Evolutionary conservation across 1,140 invertebrate species (phyloP).

Genomic region (Lethrus apterus): DNA sequence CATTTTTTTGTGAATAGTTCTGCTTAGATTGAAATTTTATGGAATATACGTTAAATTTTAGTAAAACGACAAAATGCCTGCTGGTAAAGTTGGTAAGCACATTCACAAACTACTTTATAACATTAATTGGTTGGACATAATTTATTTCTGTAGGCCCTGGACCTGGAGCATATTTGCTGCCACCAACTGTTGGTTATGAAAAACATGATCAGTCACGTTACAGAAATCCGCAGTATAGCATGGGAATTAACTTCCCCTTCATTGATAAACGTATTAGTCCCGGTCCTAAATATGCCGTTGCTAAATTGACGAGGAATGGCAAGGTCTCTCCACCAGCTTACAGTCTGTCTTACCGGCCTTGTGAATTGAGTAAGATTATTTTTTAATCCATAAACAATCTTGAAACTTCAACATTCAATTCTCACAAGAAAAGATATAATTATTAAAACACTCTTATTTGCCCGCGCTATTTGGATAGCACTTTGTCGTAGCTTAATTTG

Average conservation of each 20-base stretch:
- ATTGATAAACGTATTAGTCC: slow-evolving; percentile 36
- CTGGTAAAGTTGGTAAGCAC: too few relatives aligned
- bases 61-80: too few relatives aligned
- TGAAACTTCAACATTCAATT: too few relatives aligned
- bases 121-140: too few relatives aligned
- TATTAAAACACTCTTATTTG: too few relatives aligned
- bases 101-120: too few relatives aligned
- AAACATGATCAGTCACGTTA: slow-evolving; percentile 50
- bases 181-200: slow-evolving; percentile 49
- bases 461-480: too few relatives aligned
- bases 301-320: slow-evolving; percentile 41
- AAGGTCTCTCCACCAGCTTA: slow-evolving; percentile 43
- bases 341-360: slow-evolving; percentile 29
- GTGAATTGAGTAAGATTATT: slow-evolving; percentile 26
- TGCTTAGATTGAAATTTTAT: too few relatives aligned
- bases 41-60: too few relatives aligned
- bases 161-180: slow-evolving; percentile 53
- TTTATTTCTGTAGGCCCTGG: slow-evolving; percentile 47
- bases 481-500: too few relatives aligned
- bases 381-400: too few relatives aligned
- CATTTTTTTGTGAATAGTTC: too few relatives aligned
- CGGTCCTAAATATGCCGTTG: slow-evolving; percentile 46
- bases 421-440: background rate
- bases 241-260: slow-evolving; percentile 39
- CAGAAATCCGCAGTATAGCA: slow-evolving; percentile 52